Percentiles rank a stretch among this genome's conserved stretches.
These are phyloP conservation scores for Beroe forskalii DNA, from an alignment of 37 sponge, comb jelly and placozoan species.

Conservation along the genomic window DNA sequence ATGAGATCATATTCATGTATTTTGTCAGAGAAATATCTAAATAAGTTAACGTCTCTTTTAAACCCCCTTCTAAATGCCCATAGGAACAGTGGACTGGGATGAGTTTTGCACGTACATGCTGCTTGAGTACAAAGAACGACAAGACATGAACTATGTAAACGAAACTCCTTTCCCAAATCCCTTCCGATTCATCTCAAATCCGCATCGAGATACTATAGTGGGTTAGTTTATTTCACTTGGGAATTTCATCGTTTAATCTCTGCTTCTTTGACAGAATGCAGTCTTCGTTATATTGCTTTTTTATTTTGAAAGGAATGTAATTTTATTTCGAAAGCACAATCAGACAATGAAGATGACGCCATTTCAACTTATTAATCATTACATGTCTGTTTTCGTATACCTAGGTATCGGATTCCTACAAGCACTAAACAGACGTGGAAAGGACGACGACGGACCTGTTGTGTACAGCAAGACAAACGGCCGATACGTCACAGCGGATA, in stretches of 20 bases:
- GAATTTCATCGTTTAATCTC: no score
- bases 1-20: no score
- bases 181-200: slow-evolving; percentile 66
- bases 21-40: no score
- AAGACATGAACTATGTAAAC: slow-evolving; percentile 77
- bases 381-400: no score
- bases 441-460: slow-evolving; percentile 30
- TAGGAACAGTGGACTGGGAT: slow-evolving; percentile 89
- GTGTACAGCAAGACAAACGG: slow-evolving; percentile 68
- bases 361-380: neutral
- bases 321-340: no score
- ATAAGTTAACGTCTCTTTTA: no score
- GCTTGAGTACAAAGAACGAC: slow-evolving; percentile 87
- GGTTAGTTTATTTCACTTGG: no score
- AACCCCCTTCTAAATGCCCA: no score
- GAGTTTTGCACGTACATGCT: slow-evolving; percentile 97
- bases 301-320: no score
- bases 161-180: slow-evolving; percentile 77
- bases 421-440: slow-evolving; percentile 9
- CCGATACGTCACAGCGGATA: slow-evolving; percentile 73
- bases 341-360: no score
- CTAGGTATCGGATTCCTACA: slow-evolving; percentile 39
- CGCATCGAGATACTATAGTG: slow-evolving; percentile 33
- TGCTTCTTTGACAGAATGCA: no score
- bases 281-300: no score